Evolutionary conservation across 2,113 vertebrate genomes (phyloP), one percentile per base, ranked within the genome.

Genomic region (Dasyornis broadbenti): DNA sequence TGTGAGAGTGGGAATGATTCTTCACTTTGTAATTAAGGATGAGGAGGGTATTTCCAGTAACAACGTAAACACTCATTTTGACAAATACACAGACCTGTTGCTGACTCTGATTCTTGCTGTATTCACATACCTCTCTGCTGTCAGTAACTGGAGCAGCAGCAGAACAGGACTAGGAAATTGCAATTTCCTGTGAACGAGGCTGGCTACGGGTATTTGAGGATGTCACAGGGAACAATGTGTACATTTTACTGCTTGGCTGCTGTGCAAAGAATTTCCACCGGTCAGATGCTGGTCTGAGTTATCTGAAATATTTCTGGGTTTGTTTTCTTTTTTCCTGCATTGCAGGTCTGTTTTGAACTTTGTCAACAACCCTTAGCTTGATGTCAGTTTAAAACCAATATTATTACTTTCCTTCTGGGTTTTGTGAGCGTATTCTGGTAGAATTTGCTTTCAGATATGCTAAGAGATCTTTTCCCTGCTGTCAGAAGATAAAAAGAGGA

Each of bases 1-100:
- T 0, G 4, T 42, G 59, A 56, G 19, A 53, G 44, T 14, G 52
- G 40, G 27, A 81, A 17, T 3, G 0, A 0, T 28, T n/a, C 31
- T 83, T 60, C 12, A 3, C 23, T 45, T 66, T 7, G n/a, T 31
- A 47, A 12, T 26, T 10, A 24, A 10, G 44, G 28, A 26, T 45
- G 15, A 37, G 20, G 15, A 57, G 42, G 18, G 11, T 39, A 23
- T 59, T 78, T 63, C 33, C n/a, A 30, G 31, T 15, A 26, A 5
- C 13, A 19, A 17, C 4, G 3, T 20, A 28, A 92, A 33, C 6
- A 10, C 37, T 33, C 21, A 21, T 49, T 24, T 60, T 0, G 0
- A 20, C 33, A 42, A 81, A 54, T 15, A 35, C 16, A 19, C 12
- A 10, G 21, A 47, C 35, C 39, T 60, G 0, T 9, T 37, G 82